phyloP scores from a whole-genome alignment of 30 jellyfish, hydroid and myxozoan genomes.

The Aurelia coerulea region DNA sequence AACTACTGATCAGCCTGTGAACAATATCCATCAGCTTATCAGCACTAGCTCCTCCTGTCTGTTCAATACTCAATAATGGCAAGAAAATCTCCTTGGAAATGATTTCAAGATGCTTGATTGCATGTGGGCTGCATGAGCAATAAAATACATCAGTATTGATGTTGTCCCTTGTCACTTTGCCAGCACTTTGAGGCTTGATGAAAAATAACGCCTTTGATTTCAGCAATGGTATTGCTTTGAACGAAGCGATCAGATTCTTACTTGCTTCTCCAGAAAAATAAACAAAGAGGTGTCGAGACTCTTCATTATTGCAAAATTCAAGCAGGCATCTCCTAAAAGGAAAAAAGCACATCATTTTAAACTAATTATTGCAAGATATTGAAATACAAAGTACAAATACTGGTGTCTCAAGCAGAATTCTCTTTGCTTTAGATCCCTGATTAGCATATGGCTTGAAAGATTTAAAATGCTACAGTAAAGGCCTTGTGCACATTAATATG shows the following conservation, averaged over 20 bases:
- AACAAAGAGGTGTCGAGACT: slow-evolving; percentile 56
- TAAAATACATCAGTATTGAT: slow-evolving; percentile 53
- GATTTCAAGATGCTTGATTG: slow-evolving; percentile 72
- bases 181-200: slow-evolving; percentile 68
- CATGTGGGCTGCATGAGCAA: slow-evolving; percentile 53
- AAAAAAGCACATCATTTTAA: neutral
- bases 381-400: too few species aligned
- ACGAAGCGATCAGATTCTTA: slow-evolving; percentile 62
- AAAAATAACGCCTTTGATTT: slow-evolving; percentile 60
- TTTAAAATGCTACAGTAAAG: too few species aligned
- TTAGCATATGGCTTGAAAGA: too few species aligned
- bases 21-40: slow-evolving; percentile 78
- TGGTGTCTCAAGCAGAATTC: too few species aligned
- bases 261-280: slow-evolving; percentile 56
- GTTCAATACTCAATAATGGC: slow-evolving; percentile 84
- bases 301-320: slow-evolving; percentile 80
- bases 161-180: slow-evolving; percentile 75
- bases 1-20: slow-evolving; percentile 69
- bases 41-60: slow-evolving; percentile 76
- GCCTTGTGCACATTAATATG: too few species aligned
- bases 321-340: slow-evolving; percentile 70
- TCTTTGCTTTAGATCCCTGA: too few species aligned
- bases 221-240: slow-evolving; percentile 61
- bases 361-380: too few species aligned
- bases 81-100: slow-evolving; percentile 67